Percentiles rank a stretch among this genome's conserved stretches.
phyloP scores from a whole-genome alignment of 1,140 invertebrate species.

The Palaemon carinicauda region DNA sequence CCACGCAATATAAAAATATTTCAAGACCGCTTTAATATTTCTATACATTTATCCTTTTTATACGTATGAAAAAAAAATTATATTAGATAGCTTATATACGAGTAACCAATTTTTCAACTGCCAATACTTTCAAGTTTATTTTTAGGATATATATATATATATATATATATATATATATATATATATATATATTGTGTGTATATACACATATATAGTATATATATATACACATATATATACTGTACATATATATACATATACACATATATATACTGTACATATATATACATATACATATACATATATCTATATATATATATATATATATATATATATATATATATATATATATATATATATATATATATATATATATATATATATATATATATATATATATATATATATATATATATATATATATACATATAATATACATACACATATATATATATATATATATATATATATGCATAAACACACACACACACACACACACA shows the following conservation, averaged over 20 bases:
- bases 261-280: background rate
- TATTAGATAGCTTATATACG: too few relatives aligned
- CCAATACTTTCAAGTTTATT: too few relatives aligned
- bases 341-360: constrained; percentile 9
- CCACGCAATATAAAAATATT: background rate
- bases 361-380: constrained; percentile 9
- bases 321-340: background rate
- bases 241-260: background rate
- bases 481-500: too few relatives aligned
- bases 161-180: background rate
- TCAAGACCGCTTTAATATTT: background rate
- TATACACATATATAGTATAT: background rate
- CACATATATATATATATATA: too few relatives aligned
- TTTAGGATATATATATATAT: background rate
- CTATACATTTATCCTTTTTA: background rate
- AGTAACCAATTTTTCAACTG: too few relatives aligned
- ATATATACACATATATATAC: background rate
- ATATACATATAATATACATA: too few relatives aligned
- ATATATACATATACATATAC: background rate
- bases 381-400: constrained; percentile 1
- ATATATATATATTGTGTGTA: constrained; percentile 1
- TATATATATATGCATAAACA: too few relatives aligned
- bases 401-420: background rate
- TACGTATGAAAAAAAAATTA: too few relatives aligned
- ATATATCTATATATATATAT: background rate